Base-by-base conservation (phyloP, 2,797 vertebrate genomes). In the Lacerta viridis region DNA sequence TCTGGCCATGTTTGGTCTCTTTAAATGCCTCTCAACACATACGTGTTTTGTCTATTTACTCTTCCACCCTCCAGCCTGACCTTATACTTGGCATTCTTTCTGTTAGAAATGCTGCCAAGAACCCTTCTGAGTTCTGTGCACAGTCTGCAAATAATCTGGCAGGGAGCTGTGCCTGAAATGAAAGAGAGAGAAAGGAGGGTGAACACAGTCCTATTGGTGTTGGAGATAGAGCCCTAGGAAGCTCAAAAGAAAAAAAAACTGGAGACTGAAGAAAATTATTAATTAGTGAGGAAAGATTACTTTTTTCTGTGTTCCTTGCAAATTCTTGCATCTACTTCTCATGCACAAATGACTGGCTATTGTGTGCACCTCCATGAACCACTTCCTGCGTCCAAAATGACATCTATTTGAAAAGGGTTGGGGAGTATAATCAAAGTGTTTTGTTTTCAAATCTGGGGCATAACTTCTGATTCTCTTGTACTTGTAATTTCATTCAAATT, bases 41-140 rank as follows among this genome's bases (percentile, higher is more conserved):
- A 76, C 3, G 25, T 18, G 13, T 76, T 64, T 85, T 71, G 23
- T 17, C 20, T 29, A 20, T 68, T 39, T 68, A 78, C 25, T 64
- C 27, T 55, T 78, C 29, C n/a, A 46, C 3, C 59, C 64, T 64
- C 7, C 13, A 17, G 33, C 39, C 78, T 85, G 39, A 20, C 36
- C 80, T 81, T 69, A n/a, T 85, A 55, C n/a, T 72, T 8, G 23
- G n/a, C 59, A 80, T 80, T 85, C 77, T 89, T 85, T 75, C 55
- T 39, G 10, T 2, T 15, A 46, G 11, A 29, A 64, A 66, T 20
- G 7, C 55, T 85, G 69, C 55, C 69, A 75, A 15, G 10, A 74
- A 39, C 36, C 55, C 6, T 36, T 77, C 11, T 83, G 25, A 13
- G 55, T 46, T 23, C 25, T 71, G 46, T 88, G 29, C 27, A 88